Base-by-base conservation (phyloP, 53 echinoderm and acorn worm species). In the Crossaster papposus region DNA sequence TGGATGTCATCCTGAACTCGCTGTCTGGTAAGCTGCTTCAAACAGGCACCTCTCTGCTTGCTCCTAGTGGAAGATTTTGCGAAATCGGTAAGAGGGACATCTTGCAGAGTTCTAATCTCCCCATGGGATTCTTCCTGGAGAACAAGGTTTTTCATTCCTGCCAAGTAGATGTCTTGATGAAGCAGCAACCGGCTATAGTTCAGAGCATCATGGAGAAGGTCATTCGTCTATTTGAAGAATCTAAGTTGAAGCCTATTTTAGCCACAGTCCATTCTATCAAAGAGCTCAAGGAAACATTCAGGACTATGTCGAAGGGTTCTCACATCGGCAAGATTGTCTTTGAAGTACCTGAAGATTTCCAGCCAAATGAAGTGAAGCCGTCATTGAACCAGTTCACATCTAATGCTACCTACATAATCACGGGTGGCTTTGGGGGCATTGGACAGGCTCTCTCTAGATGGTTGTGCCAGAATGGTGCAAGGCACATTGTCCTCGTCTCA, bases 1-100 rank as follows among this genome's bases (percentile, higher is more conserved):
- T 98, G 29, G 93, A 98, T 81, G 98, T 98, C 30, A 86, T 98
- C 17, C 81, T 96, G 26, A 94, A 90, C 51, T 96, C 96, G 0
- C 89, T 92, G 3, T 89, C 91, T 83, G 94, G 94, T 14, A 92
- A 94, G 79, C 96, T 91, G 44, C 62, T 96, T 80, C 85, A 89
- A 71, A 96, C 89, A 52, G 89, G 94, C 30, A 58, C 92, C 51
- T 89, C 85, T 30, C 89, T 92, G 1, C 89, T 96, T 15, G 92
- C 92, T 30, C 91, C 91, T 28, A 89, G 92, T 89, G 96, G 96
- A 30, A 70, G 94, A 30, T 94, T 94, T 78, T 95, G 95, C 79
- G 90, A 92, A 29, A 90, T 94, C 77, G 93, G 89, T 29, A 92
- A 90, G 36, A 80, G 85, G 23, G 89, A 88, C 80, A 89, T 83